These are phyloP conservation scores for Eremophila alpestris DNA, from an alignment of 2,797 vertebrate species.

Conservation along the genomic window DNA sequence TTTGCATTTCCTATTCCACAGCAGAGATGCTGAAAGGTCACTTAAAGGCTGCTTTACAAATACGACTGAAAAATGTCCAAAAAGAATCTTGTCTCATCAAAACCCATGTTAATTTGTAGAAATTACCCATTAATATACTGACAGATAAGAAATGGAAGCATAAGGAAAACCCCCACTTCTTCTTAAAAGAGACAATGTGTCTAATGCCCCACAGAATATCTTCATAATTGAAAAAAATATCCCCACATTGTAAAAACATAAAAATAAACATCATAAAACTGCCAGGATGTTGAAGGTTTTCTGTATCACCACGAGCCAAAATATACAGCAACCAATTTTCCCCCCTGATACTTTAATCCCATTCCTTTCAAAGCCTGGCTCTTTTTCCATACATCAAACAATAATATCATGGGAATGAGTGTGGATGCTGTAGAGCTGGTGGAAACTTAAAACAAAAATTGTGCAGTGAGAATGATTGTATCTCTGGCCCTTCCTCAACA, in stretches of 20 bases:
- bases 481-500: not conserved
- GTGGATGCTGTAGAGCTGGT: not conserved
- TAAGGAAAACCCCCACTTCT: fast-evolving
- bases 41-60: not conserved
- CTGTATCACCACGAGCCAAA: not conserved
- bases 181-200: not conserved
- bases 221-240: not conserved
- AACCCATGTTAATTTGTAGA: not conserved
- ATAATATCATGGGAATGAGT: slow-evolving; percentile 8
- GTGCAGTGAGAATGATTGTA: not conserved
- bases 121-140: not conserved
- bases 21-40: not conserved
- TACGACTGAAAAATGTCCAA: not conserved
- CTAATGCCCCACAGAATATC: not conserved
- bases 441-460: not conserved
- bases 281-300: not conserved
- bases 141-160: not conserved
- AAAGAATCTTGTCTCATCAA: not conserved
- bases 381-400: slow-evolving; percentile 38
- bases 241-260: not conserved
- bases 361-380: slow-evolving; percentile 33
- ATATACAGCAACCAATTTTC: not conserved
- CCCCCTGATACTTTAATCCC: slow-evolving; percentile 27
- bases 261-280: slow-evolving; percentile 12
- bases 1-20: not conserved